Evolutionary conservation across 2,888 invertebrate genomes (phyloP), one percentile per base, ranked within the genome.

Genomic region (Cerceris ruficornis): DNA sequence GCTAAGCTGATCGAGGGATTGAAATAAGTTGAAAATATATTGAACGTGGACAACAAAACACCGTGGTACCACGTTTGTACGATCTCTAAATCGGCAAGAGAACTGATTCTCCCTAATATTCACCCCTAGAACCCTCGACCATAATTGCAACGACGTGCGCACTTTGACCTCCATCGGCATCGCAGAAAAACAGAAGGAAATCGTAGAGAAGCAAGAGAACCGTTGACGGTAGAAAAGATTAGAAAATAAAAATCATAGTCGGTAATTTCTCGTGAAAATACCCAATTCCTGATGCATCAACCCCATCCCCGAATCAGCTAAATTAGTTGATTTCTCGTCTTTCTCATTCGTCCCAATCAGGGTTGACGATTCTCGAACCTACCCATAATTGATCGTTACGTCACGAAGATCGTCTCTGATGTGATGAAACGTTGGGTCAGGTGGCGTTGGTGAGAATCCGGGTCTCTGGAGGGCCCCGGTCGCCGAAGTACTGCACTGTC

Each of bases 401-500:
- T 80, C 61, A 50, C 72, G 76, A 14, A 61, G 68, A 49, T 75
- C 43, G 49, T 68, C 59, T 14, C 15, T 68, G 58, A 61, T 43
- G n/a, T 42, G 42, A 7, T 42, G 50, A 49, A 55, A 69, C 15
- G 64, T 50, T 17, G 52, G 58, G 62, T 71, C 75, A 43, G 71
- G 71, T 67, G 67, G 55, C 17, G 72, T 69, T 54, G 66, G 61
- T 17, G 66, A 68, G 61, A 65, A 72, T 15, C 61, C 71, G 65
- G 69, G 59, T 66, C 14, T 60, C 74, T 61, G 77, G 59, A 62
- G 75, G 76, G 70, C 74, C 77, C 85, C 83, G 82, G 76, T 70
- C 75, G 81, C 79, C 81, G 82, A 84, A 77, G 71, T 80, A 79
- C 74, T 86, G 89, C 81, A 89, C 80, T 87, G 88, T 82, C 86